phyloP scores from a whole-genome alignment of 1,140 invertebrate genomes.

The Drosophila subobscura region DNA sequence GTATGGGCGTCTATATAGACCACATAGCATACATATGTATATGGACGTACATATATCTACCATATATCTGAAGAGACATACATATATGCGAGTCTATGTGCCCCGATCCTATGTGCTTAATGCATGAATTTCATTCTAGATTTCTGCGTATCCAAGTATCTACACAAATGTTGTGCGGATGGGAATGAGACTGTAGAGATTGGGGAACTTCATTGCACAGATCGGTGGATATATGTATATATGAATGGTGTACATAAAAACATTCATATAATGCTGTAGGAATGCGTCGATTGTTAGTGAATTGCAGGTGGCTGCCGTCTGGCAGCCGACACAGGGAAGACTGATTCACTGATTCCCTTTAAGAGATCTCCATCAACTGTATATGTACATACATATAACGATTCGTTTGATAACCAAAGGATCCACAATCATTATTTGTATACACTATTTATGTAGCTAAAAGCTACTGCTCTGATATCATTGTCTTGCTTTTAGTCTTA shows the following conservation, averaged over 20 bases:
- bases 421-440: too few species aligned
- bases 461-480: too few species aligned
- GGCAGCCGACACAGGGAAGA: slow-evolving; percentile 4
- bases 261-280: slow-evolving; percentile 15
- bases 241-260: slow-evolving; percentile 3
- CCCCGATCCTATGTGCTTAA: slow-evolving; percentile 30
- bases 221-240: slow-evolving; percentile 5
- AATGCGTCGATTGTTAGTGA: slow-evolving; percentile 30
- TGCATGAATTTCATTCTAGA: slow-evolving; percentile 43
- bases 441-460: too few species aligned
- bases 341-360: too few species aligned
- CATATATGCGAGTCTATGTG: slow-evolving; percentile 4
- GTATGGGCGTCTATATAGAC: slow-evolving; percentile 16
- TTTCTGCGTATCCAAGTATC: too few species aligned
- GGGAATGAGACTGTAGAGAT: too few species aligned
- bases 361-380: too few species aligned
- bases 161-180: too few species aligned
- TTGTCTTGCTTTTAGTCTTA: too few species aligned
- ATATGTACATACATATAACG: too few species aligned
- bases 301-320: slow-evolving; percentile 35
- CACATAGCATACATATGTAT: background rate
- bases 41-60: background rate
- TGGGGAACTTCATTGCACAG: too few species aligned
- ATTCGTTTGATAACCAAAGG: too few species aligned
- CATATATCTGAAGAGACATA: slow-evolving; percentile 26